These are phyloP conservation scores for Gymnobelideus leadbeateri DNA, from an alignment of 2,113 vertebrate genomes.

Conservation along the genomic window DNA sequence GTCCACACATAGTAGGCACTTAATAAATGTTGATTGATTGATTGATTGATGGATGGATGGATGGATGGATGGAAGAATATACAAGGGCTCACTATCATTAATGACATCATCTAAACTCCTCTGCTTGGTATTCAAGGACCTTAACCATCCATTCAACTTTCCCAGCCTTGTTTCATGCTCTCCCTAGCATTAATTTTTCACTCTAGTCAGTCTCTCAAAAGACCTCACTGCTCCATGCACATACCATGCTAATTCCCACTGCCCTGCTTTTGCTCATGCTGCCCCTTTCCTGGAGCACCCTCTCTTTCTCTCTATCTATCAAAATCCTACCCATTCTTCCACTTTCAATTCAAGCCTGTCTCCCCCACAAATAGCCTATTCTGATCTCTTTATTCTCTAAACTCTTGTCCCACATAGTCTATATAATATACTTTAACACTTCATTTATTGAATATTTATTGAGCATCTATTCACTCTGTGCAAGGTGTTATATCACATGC, in stretches of 20 bases:
- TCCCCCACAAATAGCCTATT: background rate
- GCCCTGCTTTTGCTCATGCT: background rate
- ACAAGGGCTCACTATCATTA: background rate
- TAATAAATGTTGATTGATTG: background rate
- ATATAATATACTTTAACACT: background rate
- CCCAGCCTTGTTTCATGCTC: background rate
- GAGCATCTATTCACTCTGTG: background rate
- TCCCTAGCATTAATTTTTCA: background rate
- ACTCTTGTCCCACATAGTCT: background rate
- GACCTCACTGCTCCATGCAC: background rate
- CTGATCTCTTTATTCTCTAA: background rate
- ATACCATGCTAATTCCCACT: background rate
- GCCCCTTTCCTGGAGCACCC: background rate
- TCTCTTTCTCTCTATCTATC: constrained; percentile 37
- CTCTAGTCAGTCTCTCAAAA: background rate
- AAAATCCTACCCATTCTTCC: background rate
- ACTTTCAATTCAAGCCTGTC: background rate
- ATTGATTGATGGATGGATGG: too few species aligned
- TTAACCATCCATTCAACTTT: background rate
- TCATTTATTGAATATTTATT: background rate
- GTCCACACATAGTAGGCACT: background rate
- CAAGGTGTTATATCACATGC: background rate
- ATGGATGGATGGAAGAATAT: background rate
- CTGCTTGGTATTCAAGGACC: background rate
- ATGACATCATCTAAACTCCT: background rate